phyloP scores from a whole-genome alignment of 1,140 invertebrate genomes.

The Pristionchus pacificus region DNA sequence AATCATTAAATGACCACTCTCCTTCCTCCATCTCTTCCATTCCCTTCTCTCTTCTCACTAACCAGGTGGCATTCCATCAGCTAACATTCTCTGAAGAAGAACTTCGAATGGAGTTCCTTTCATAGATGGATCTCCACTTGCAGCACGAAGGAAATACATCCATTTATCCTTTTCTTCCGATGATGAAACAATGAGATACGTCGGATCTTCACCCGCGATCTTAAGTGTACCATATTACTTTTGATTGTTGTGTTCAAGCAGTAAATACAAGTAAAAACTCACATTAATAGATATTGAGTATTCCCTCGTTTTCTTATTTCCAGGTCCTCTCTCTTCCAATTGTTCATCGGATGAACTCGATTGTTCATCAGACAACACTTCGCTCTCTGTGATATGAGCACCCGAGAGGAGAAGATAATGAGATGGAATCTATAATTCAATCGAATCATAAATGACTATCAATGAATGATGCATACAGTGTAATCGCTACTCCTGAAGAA shows the following conservation, averaged over 20 bases:
- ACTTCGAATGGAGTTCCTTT: slow-evolving; percentile 41
- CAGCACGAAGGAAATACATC: slow-evolving; percentile 46
- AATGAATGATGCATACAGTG: slow-evolving; percentile 34
- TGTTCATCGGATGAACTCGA: slow-evolving; percentile 17
- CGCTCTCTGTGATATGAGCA: neutral
- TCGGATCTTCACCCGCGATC: slow-evolving; percentile 40
- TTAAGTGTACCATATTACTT: too few relatives aligned
- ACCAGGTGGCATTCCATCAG: slow-evolving; percentile 26
- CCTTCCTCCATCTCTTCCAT: neutral
- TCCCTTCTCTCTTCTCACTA: neutral
- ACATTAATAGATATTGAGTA: slow-evolving; percentile 40
- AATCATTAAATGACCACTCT: too few relatives aligned
- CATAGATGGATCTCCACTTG: slow-evolving; percentile 32
- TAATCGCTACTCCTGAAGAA: slow-evolving; percentile 48
- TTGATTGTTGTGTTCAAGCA: too few relatives aligned
- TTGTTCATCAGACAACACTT: neutral
- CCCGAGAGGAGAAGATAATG: neutral
- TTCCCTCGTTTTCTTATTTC: slow-evolving; percentile 23
- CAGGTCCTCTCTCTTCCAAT: slow-evolving; percentile 20
- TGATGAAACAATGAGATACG: slow-evolving; percentile 42
- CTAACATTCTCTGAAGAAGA: slow-evolving; percentile 37
- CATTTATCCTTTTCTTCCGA: slow-evolving; percentile 49
- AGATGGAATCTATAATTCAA: slow-evolving; percentile 1
- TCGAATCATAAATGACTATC: too few relatives aligned
- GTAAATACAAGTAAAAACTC: neutral